Evolutionary conservation across 1,140 invertebrate species (phyloP).

Genomic region (Drosophila guanche): DNA sequence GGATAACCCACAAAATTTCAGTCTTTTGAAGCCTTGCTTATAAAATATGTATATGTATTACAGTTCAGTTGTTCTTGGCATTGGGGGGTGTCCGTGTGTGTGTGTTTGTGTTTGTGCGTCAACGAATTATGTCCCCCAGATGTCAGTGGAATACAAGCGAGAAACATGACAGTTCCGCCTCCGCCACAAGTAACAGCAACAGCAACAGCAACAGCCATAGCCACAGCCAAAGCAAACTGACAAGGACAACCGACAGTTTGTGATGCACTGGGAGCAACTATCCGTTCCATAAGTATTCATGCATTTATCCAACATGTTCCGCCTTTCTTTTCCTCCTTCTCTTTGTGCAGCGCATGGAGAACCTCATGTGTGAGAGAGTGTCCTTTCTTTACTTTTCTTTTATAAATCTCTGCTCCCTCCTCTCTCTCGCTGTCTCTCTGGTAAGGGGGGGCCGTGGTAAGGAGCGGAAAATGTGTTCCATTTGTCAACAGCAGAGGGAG

Average conservation of each 20-base stretch:
- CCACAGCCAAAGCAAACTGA: no score
- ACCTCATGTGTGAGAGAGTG: conserved; percentile 30
- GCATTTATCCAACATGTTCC: conserved; percentile 48
- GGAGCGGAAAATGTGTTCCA: conserved; percentile 53
- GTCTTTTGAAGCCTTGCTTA: conserved; percentile 19
- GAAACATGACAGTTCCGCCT: conserved; percentile 67
- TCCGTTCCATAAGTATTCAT: conserved; percentile 67
- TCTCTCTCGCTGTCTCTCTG: not conserved
- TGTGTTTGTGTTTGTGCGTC: conserved; percentile 44
- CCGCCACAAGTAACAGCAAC: conserved; percentile 29
- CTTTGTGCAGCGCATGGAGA: not conserved
- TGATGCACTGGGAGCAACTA: conserved; percentile 47
- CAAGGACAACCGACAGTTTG: conserved; percentile 34
- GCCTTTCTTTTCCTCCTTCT: not conserved
- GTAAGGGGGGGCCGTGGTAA: conserved; percentile 29
- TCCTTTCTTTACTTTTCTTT: conserved; percentile 64
- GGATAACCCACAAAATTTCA: conserved; percentile 48
- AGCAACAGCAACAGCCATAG: conserved; percentile 16
- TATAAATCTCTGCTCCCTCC: conserved; percentile 52
- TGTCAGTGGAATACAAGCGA: conserved; percentile 72
- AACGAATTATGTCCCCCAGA: conserved; percentile 74
- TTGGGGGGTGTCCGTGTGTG: conserved; percentile 26
- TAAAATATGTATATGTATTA: conserved; percentile 30
- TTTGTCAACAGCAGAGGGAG: conserved; percentile 63
- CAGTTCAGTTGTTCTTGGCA: conserved; percentile 14